Evolutionary conservation across 2,888 invertebrate genomes (phyloP), one percentile per base, ranked within the genome.

Genomic region (Meteorus colon): DNA sequence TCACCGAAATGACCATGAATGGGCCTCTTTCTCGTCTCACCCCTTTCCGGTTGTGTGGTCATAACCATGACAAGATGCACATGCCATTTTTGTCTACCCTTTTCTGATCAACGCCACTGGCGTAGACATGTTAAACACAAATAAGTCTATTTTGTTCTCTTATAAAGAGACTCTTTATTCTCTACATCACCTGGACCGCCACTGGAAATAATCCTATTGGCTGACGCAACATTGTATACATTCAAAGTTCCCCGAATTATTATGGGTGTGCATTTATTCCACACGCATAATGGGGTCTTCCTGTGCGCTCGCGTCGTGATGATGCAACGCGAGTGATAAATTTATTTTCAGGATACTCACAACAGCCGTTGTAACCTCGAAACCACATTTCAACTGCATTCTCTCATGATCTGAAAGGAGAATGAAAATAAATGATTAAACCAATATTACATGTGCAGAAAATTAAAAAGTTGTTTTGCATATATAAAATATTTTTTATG

Each of bases 291-390:
- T 62, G 55, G 55, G 55, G 55, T 55, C 55, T 55, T 55, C 55
- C 55, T 55, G 55, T 55, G 24, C 10, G 19, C n/a, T 4, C 10
- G 19, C 62, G 34, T 48, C 48, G 16, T 24, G 37, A 76, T 68
- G 79, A 79, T 80, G 78, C 77, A 80, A 79, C 79, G 78, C 77
- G 77, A 72, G 72, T 66, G 79, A 80, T 80, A 79, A 77, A 75
- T 75, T 73, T 80, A 29, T 75, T 73, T 75, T 55, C 71, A 59
- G 24, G 62, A 70, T 68, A 67, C 55, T 59, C 63, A 37, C 78
- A 75, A 77, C 76, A 75, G 76, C 77, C 34, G 24, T 29, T 65
- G 78, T 80, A 77, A 70, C 34, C 31, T 24, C 51, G 48, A 31
- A 62, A 16, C 12, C 10, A 62, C 27, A 29, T 62, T 62, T 60